Evolutionary conservation across 2,888 invertebrate genomes (phyloP).

Genomic region (Petrophora chlorosata): DNA sequence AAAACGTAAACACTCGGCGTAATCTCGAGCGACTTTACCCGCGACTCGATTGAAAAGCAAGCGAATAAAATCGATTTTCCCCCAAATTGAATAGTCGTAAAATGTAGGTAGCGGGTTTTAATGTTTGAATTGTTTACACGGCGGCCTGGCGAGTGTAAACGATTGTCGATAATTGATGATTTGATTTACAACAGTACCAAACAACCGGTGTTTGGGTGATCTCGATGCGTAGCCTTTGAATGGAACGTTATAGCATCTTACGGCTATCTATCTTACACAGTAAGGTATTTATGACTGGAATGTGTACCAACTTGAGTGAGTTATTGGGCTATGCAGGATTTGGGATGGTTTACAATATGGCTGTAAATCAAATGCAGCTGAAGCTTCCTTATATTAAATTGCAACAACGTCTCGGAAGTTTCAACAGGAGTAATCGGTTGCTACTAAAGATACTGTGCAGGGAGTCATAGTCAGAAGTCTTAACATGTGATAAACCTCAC

Average conservation of each 20-base stretch:
- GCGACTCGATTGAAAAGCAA: constrained; percentile 72
- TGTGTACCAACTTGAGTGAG: constrained; percentile 32
- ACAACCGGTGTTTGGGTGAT: constrained; percentile 81
- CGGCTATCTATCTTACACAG: constrained; percentile 43
- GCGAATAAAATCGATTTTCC: constrained; percentile 84
- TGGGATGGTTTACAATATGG: constrained; percentile 27
- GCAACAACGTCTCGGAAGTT: too few species aligned
- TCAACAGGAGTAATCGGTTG: too few species aligned
- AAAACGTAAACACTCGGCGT: constrained; percentile 44
- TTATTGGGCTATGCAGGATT: constrained; percentile 31
- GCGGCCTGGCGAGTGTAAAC: constrained; percentile 83
- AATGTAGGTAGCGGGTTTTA: constrained; percentile 79
- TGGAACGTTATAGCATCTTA: constrained; percentile 59
- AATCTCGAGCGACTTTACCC: constrained; percentile 69
- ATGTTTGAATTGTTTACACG: constrained; percentile 80
- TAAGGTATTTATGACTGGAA: constrained; percentile 35
- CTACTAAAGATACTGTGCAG: too few species aligned
- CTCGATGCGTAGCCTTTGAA: constrained; percentile 70
- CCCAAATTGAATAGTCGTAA: constrained; percentile 80
- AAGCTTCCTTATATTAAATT: constrained; percentile 11
- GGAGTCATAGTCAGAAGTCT: too few species aligned
- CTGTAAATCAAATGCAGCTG: constrained; percentile 18
- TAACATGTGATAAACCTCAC: too few species aligned
- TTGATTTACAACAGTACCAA: constrained; percentile 83
- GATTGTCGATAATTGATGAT: constrained; percentile 83